Conservation (phyloP, 2,797 vertebrate genomes). For the Pangasius macronema region DNA sequence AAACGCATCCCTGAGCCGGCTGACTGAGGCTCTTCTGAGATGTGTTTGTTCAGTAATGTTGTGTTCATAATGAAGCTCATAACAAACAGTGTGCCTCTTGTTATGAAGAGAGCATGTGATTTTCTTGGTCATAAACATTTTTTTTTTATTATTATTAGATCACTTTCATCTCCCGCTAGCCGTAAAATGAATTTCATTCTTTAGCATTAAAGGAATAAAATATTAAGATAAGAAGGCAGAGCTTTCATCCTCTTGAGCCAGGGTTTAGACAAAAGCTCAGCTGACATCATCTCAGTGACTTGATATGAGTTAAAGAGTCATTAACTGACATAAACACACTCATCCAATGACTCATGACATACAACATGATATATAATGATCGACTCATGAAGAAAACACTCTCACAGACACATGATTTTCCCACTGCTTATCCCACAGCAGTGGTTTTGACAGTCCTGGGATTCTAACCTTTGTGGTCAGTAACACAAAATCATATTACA, state of each 20-base stretch:
- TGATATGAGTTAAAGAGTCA: background rate
- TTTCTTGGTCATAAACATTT: background rate
- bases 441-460: background rate
- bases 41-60: background rate
- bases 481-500: background rate
- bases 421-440: background rate
- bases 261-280: background rate
- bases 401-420: background rate
- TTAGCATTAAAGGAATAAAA: background rate
- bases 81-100: background rate
- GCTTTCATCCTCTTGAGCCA: background rate
- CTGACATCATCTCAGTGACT: background rate
- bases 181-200: background rate
- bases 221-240: background rate
- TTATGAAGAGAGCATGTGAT: background rate
- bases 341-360: background rate
- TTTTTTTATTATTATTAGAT: background rate
- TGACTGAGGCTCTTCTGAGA: background rate
- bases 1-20: constrained; percentile 3
- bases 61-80: background rate
- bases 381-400: background rate
- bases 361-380: background rate
- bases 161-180: background rate
- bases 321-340: background rate
- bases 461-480: background rate